Base-by-base conservation (phyloP, 2,113 vertebrate species). In the Leptobrachium ailaonicum region DNA sequence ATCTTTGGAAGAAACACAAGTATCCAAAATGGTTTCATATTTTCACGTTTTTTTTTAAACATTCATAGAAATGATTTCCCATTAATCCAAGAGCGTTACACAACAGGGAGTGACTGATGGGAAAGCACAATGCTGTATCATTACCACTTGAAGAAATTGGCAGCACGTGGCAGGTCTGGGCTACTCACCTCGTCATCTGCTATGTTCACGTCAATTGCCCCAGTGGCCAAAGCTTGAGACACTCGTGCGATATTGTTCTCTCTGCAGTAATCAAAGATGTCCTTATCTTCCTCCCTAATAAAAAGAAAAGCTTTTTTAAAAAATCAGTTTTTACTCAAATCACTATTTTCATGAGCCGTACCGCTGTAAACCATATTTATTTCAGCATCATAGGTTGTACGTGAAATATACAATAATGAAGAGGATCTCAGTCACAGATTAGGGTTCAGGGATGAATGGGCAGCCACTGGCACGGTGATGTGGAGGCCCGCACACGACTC, bases 191-290 rank as follows among this genome's bases (percentile, higher is more conserved):
- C 97, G 87, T 98, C 97, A 75, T 99, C 96, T 89, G 93, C 94
- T 77, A 88, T 74, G 79, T 98, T 96, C 88, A 98, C 95, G 62
- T 98, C 96, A 90, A 95, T 91, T 53, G 88, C 94, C 90, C 95
- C 92, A 44, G 92, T 93, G 84, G 82, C 89, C 92, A 99, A 94
- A 88, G 96, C 96, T 86, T 93, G 92, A 85, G 89, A 94, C 90
- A 98, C 86, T 69, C 92, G 90, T 68, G 96, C 93, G 72, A 98
- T 95, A 92, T 98, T 96, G 90, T 98, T 99, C 91, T 99, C 97
- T 92, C 96, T 94, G 92, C 98, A 99, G 91, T 96, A 97, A 89
- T 98, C 96, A 89, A 98, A 98, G 86, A 98, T 97, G 86, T 98
- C 95, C 88, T 97, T 98, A 89, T 98, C 97, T 89, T 99, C 98